Evolutionary conservation across 1,140 invertebrate genomes (phyloP).

Genomic region (Ruditapes philippinarum): DNA sequence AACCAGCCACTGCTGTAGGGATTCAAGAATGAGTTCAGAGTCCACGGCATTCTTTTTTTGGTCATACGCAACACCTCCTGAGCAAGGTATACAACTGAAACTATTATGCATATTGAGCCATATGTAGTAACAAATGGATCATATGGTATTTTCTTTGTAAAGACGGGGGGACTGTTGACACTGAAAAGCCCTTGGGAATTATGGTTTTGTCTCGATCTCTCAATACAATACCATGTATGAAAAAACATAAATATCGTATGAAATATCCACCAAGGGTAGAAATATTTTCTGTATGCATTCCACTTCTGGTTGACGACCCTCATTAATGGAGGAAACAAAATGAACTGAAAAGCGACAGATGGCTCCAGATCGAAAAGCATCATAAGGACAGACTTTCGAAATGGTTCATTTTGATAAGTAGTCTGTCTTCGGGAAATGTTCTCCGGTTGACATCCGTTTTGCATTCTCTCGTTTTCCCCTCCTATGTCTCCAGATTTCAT

Average conservation of each 20-base stretch:
- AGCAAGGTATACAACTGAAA: slow-evolving; percentile 51
- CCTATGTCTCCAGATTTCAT: neutral
- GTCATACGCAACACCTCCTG: slow-evolving; percentile 6
- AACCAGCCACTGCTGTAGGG: slow-evolving; percentile 49
- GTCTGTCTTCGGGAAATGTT: slow-evolving; percentile 35
- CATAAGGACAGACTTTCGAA: slow-evolving; percentile 65
- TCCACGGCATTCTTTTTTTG: slow-evolving; percentile 39
- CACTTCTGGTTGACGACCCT: slow-evolving; percentile 70
- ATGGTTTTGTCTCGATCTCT: neutral
- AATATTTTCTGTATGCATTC: slow-evolving; percentile 58
- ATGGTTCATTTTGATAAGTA: slow-evolving; percentile 26
- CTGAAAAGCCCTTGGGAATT: slow-evolving; percentile 1
- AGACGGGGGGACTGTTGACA: neutral
- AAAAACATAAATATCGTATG: slow-evolving; percentile 65
- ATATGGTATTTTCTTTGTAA: neutral
- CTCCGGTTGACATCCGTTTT: neutral
- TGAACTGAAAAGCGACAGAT: slow-evolving; percentile 63
- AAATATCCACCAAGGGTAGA: slow-evolving; percentile 61
- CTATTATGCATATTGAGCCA: slow-evolving; percentile 52
- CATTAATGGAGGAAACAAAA: slow-evolving; percentile 61
- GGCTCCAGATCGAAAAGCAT: slow-evolving; percentile 64
- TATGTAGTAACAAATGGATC: neutral
- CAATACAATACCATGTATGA: slow-evolving; percentile 65
- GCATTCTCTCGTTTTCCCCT: neutral
- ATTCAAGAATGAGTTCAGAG: slow-evolving; percentile 6